A percentile compares a stretch with the other conserved stretches of the same genome.
phyloP scores from a whole-genome alignment of 1,140 invertebrate genomes.

The Aricia agestis region DNA sequence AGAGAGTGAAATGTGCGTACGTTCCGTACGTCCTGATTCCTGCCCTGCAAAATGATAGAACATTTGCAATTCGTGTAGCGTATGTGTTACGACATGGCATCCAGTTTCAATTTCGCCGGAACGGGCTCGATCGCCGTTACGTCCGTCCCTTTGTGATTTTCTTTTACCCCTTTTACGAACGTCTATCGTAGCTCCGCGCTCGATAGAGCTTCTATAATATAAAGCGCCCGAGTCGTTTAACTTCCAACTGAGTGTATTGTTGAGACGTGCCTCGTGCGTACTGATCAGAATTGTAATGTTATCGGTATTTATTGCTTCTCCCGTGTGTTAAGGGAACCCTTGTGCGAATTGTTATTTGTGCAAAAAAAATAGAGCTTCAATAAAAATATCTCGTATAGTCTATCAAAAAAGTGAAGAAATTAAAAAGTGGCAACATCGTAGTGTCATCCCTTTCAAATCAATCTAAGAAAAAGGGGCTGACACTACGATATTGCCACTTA shows the following conservation, averaged over 20 bases:
- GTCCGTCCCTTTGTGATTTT: neutral
- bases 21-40: no score
- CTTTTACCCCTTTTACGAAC: neutral
- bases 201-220: neutral
- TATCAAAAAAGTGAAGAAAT: no score
- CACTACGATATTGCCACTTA: no score
- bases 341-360: neutral
- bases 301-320: neutral
- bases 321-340: neutral
- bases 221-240: neutral
- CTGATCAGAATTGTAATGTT: neutral
- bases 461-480: no score
- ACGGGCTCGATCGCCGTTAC: slow-evolving; percentile 30
- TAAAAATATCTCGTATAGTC: neutral
- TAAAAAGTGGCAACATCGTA: no score
- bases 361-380: neutral
- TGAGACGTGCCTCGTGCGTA: neutral
- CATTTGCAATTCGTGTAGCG: slow-evolving; percentile 49
- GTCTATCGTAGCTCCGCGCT: neutral
- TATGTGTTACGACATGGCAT: slow-evolving; percentile 39
- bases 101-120: slow-evolving; percentile 59
- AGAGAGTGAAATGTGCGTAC: neutral
- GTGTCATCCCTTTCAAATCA: no score
- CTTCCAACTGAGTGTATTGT: slow-evolving; percentile 1
- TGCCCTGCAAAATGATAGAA: slow-evolving; percentile 40